Conservation (phyloP, 1,140 invertebrate genomes). For the Drosophila kikkawai region DNA sequence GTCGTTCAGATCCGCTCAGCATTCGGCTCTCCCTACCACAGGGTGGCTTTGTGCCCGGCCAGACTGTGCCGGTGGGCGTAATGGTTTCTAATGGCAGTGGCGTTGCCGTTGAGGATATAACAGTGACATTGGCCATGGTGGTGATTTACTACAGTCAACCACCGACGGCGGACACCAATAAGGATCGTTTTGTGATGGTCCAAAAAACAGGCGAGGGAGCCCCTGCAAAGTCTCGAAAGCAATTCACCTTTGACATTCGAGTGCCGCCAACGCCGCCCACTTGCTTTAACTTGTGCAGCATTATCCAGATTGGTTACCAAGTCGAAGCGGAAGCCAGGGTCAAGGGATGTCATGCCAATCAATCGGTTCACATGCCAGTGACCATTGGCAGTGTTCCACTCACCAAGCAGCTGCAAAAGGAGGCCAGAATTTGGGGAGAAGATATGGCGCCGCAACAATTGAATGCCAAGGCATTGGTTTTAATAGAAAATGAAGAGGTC, state of each 20-base stretch:
- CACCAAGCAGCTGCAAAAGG: conserved; percentile 34
- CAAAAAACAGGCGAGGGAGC: conserved; percentile 85
- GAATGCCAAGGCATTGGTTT: conserved; percentile 55
- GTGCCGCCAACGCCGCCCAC: conserved; percentile 90
- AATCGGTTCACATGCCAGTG: conserved; percentile 85
- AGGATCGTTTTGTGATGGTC: conserved; percentile 86
- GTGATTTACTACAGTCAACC: conserved; percentile 85
- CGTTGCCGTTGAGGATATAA: conserved; percentile 85
- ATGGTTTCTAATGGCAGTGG: conserved; percentile 84
- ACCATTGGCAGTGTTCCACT: conserved; percentile 87
- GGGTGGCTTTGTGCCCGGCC: conserved; percentile 76
- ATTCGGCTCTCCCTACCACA: conserved; percentile 67
- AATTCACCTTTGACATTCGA: conserved; percentile 84
- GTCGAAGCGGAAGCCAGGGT: conserved; percentile 86
- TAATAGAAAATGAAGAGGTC: conserved; percentile 23
- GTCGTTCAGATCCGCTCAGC: conserved; percentile 62
- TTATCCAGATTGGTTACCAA: conserved; percentile 90
- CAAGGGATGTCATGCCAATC: conserved; percentile 85
- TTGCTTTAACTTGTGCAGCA: conserved; percentile 89
- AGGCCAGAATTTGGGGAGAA: conserved; percentile 30
- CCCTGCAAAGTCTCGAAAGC: conserved; percentile 78
- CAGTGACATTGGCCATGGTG: conserved; percentile 85
- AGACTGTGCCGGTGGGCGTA: conserved; percentile 62
- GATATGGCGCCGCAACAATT: conserved; percentile 50
- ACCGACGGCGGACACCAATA: conserved; percentile 86